These are phyloP conservation scores for Hydrochoerus hydrochaeris DNA, from an alignment of 2,113 vertebrate genomes.

Conservation along the genomic window DNA sequence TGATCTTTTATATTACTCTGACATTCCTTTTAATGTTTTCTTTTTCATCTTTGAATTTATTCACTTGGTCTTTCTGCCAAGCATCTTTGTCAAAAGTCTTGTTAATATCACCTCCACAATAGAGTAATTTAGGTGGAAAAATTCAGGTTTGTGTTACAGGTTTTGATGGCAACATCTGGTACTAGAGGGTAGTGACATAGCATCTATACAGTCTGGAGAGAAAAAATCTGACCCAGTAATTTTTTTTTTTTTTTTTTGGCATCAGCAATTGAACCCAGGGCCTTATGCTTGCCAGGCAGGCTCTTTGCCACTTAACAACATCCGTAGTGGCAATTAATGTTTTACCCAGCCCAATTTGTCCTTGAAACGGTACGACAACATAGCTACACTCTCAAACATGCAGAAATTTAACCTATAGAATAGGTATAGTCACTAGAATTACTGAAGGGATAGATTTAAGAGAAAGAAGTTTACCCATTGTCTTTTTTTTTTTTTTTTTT, in stretches of 20 bases:
- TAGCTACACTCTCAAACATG: not conserved
- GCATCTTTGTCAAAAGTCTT: not conserved
- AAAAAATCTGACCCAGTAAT: not conserved
- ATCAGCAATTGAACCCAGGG: too few relatives aligned
- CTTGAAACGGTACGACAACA: not conserved
- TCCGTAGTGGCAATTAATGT: not conserved
- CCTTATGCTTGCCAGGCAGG: too few relatives aligned
- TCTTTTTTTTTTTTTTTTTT: too few relatives aligned
- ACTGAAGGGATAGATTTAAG: not conserved
- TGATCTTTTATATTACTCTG: not conserved
- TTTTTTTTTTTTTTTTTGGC: not conserved
- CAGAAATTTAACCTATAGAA: not conserved
- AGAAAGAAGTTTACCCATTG: not conserved
- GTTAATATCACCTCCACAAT: not conserved
- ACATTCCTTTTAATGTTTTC: not conserved
- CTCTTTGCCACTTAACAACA: too few relatives aligned
- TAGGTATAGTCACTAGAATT: not conserved
- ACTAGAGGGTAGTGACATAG: not conserved
- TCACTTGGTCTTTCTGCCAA: not conserved
- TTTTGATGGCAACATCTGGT: not conserved
- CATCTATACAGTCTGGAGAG: not conserved
- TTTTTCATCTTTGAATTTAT: not conserved
- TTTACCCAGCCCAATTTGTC: not conserved
- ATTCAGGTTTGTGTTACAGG: not conserved
- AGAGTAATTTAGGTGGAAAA: not conserved